Base-by-base conservation (phyloP, 2,888 invertebrate genomes). In the Eumerus sabulonum region DNA sequence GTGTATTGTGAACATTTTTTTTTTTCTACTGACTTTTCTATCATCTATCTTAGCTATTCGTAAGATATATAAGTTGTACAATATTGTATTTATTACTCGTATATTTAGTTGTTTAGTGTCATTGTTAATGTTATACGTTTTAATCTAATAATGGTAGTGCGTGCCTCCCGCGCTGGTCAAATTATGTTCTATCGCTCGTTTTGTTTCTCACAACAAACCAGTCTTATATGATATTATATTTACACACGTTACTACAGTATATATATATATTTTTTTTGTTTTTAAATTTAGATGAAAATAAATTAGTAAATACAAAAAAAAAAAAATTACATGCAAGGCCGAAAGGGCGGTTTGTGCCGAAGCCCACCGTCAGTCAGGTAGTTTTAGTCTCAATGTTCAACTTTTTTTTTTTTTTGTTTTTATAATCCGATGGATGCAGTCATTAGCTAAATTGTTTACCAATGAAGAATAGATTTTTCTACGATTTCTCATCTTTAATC, bases 51-150 rank as follows among this genome's bases (percentile, higher is more conserved):
- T 60, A 40, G 44, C 40, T 40, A 40, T 11, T 3, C n/a, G 9
- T 64, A 74, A 74, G 73, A 17, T 60, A 64, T 60, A 64, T 79
- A 79, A 79, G 64, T 79, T 79, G 73, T 79, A 79, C 40, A 79
- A 63, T 79, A 63, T 74, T 74, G 60, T 79, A 74, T 79, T 79
- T 79, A 79, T 79, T 77, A 79, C 50, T 73, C 45, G 27, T 79
- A 74, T 54, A 44, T 79, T 74, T 73, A 79, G 74, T 74, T 54
- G 50, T 79, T 74, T 73, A 79, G 74, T 74, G 60, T 74, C 59
- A 64, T 64, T 79, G 73, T 74, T 79, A 70, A 72, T 79, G 68
- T 79, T 68, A 59, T 60, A 44, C 54, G 36, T 47, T 68, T 47
- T 79, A 70, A 72, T 79, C 63, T 79, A 63, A 59, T 60, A 42